phyloP scores from a whole-genome alignment of 2,797 vertebrate species.

The Melanotaenia boesemani region DNA sequence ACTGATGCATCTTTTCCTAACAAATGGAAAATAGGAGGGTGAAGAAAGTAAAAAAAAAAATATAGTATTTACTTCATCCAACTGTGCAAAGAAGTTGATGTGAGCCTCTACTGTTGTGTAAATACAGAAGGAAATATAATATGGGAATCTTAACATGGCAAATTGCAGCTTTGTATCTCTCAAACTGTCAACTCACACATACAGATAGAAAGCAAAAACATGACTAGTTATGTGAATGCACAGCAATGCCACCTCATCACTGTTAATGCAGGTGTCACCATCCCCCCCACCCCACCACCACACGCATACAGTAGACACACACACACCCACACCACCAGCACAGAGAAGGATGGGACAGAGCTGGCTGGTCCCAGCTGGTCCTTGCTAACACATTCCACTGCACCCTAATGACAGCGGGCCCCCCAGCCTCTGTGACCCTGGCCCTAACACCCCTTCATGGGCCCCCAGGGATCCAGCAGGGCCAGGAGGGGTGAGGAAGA shows the following conservation, averaged over 20 bases:
- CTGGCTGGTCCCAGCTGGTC: conserved; percentile 85
- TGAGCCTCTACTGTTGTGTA: conserved; percentile 2
- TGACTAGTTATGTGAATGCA: conserved; percentile 15
- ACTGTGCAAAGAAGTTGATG: neutral
- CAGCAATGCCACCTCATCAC: conserved; percentile 36
- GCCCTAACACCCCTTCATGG: conserved; percentile 86
- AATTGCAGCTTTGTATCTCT: neutral
- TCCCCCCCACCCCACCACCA: conserved; percentile 3
- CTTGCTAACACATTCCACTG: conserved; percentile 87
- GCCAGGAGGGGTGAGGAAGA: conserved; percentile 74
- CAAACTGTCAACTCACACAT: conserved; percentile 4
- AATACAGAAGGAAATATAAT: conserved; percentile 13
- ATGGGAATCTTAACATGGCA: conserved; percentile 21
- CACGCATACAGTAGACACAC: conserved; percentile 25
- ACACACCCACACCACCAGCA: conserved; percentile 60
- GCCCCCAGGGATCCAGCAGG: conserved; percentile 81
- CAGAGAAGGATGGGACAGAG: conserved; percentile 62
- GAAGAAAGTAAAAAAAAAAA: neutral
- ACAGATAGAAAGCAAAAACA: conserved; percentile 18
- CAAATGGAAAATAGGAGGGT: conserved; percentile 7
- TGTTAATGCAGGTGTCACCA: conserved; percentile 60
- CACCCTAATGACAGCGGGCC: conserved; percentile 87
- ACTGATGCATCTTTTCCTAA: conserved; percentile 59
- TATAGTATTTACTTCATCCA: conserved; percentile 6
- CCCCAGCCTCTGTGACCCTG: conserved; percentile 81